Percentiles rank a stretch among this genome's conserved stretches.
Evolutionary conservation across 2,113 vertebrate genomes (phyloP).

Genomic region (Trogon surrucura): DNA sequence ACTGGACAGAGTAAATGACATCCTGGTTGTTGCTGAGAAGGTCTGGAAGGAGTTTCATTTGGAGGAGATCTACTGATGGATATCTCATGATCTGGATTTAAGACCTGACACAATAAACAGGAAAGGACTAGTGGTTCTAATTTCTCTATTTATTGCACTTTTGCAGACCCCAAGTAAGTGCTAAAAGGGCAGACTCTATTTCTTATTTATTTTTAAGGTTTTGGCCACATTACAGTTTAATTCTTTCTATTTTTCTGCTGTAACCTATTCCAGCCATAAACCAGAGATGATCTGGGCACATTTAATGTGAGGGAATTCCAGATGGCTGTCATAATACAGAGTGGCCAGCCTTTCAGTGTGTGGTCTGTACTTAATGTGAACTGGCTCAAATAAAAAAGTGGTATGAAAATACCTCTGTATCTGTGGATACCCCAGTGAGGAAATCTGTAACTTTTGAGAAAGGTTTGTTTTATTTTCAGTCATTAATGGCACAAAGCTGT

Average conservation of each 20-base stretch:
- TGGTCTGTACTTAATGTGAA: conserved; percentile 19
- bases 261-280: neutral
- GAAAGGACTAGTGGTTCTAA: neutral
- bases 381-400: neutral
- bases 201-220: neutral
- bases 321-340: neutral
- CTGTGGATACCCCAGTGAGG: neutral
- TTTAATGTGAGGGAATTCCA: conserved; percentile 14
- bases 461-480: conserved; percentile 9
- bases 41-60: neutral
- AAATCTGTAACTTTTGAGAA: conserved; percentile 26
- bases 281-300: neutral
- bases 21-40: neutral
- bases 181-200: neutral
- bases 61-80: neutral
- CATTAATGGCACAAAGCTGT: neutral
- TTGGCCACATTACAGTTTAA: neutral
- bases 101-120: neutral
- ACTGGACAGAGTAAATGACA: neutral
- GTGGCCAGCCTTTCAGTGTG: neutral
- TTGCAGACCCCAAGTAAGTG: neutral
- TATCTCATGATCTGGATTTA: neutral
- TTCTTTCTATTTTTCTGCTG: neutral
- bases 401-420: neutral
- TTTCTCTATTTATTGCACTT: neutral